Base-by-base conservation (phyloP, 1,140 invertebrate genomes). In the Panulirus ornatus region DNA sequence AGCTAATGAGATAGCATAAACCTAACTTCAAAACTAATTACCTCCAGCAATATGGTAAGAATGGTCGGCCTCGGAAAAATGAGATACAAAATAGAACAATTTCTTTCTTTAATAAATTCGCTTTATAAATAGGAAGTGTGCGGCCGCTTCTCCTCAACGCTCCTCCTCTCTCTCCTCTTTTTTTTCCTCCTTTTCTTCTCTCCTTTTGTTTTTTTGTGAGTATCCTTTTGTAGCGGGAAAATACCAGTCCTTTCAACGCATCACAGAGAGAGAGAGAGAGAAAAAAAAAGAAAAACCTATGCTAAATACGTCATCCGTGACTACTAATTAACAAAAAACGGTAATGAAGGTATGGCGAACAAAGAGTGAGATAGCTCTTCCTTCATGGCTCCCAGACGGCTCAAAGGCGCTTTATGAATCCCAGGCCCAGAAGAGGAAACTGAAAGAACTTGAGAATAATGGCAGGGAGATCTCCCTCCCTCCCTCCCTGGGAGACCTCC, bases 311-410 rank as follows among this genome's bases (percentile, higher is more conserved):
- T 66, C 58, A 27, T 66, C 30, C 58, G 58, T 66, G 58, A 66
- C 6, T 66, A 27, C n/a, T 66, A 66, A 66, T 66, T 66, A 66
- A 66, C n/a, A 66, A 66, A 66, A 66, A 66, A 66, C n/a, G 22
- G 58, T 66, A 66, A 66, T 66, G 58, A 66, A 66, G 58, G 58
- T 27, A 27, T 27, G n/a, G 11, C 0, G 58, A 30, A 66, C 58
- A 66, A 66, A 66, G 58, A 66, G n/a, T 6, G n/a, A 27, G 58
- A 66, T 66, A 30, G 3, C 19, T 66, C 58, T 14, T 66, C n/a
- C 14, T 27, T 30, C 58, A 66, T 5, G n/a, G 8, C 58, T 3
- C 22, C 58, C 2, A 27, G n/a, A 66, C n/a, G 58, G 58, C 58
- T 66, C 3, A 5, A 66, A 66, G n/a, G 3, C n/a, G 11, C 22